Percentiles rank a stretch among this genome's conserved stretches.
Conservation (phyloP, 2,888 invertebrate species). For the Limnephilus lunatus region DNA sequence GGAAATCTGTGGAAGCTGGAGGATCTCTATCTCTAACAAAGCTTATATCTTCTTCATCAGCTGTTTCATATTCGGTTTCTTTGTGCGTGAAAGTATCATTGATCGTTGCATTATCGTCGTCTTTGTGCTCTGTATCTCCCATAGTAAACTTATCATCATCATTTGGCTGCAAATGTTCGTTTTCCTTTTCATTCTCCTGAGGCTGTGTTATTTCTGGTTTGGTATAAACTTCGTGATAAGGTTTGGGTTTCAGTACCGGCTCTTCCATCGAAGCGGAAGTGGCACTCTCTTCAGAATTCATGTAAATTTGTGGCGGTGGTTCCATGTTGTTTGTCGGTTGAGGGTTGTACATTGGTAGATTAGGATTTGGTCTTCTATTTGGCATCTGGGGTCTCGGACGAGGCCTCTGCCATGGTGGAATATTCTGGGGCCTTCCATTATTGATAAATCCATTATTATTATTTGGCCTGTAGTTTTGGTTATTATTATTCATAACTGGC, state of each 20-base stretch:
- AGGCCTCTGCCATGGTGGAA: conserved; percentile 81
- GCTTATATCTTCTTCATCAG: conserved; percentile 61
- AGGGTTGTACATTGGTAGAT: conserved; percentile 81
- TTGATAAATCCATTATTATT: conserved; percentile 68
- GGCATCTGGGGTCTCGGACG: conserved; percentile 76
- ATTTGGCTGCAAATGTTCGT: conserved; percentile 72
- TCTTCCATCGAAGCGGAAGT: conserved; percentile 64
- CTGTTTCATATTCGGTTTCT: conserved; percentile 55
- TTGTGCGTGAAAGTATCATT: conserved; percentile 63
- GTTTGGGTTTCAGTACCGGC: conserved; percentile 34
- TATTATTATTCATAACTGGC: conserved; percentile 74
- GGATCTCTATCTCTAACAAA: conserved; percentile 62
- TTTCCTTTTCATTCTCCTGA: conserved; percentile 71
- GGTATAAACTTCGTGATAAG: conserved; percentile 48
- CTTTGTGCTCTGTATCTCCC: conserved; percentile 67
- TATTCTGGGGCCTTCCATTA: conserved; percentile 75
- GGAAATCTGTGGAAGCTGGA: conserved; percentile 62
- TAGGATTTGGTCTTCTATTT: conserved; percentile 76
- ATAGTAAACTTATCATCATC: conserved; percentile 70
- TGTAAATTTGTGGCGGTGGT: conserved; percentile 66
- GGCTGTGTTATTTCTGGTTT: conserved; percentile 64
- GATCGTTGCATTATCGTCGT: conserved; percentile 60
- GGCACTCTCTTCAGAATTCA: conserved; percentile 70
- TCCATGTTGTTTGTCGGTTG: conserved; percentile 75
- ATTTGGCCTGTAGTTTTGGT: conserved; percentile 75